Conservation (phyloP, 2,888 invertebrate genomes). For the Carabus problematicus region DNA sequence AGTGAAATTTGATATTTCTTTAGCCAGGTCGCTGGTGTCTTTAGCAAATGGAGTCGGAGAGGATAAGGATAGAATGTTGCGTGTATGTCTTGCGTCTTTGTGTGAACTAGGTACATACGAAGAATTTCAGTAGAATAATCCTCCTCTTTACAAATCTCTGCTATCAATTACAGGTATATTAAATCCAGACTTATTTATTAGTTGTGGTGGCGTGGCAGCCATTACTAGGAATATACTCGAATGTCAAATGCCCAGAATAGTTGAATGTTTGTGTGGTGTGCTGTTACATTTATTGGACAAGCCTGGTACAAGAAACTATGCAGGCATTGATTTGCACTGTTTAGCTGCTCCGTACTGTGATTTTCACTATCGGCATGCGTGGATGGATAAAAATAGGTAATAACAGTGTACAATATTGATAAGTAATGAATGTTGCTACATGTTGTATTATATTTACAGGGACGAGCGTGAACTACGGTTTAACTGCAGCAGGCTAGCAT, state of each 20-base stretch:
- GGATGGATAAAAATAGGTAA: slow-evolving; percentile 75
- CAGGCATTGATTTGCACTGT: slow-evolving; percentile 82
- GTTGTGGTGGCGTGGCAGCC: slow-evolving; percentile 83
- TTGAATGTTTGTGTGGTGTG: slow-evolving; percentile 89
- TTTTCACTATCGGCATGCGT: slow-evolving; percentile 78
- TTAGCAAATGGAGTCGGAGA: slow-evolving; percentile 80
- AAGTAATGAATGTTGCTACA: slow-evolving; percentile 6
- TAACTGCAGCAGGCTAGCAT: slow-evolving; percentile 82
- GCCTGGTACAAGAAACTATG: slow-evolving; percentile 78
- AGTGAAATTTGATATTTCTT: slow-evolving; percentile 72
- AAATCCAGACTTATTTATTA: slow-evolving; percentile 81
- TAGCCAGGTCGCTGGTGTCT: slow-evolving; percentile 83
- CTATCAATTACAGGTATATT: slow-evolving; percentile 70
- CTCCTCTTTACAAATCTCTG: slow-evolving; percentile 1
- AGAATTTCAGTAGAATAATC: slow-evolving; percentile 1
- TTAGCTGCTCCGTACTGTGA: slow-evolving; percentile 94
- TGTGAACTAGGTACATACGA: slow-evolving; percentile 81
- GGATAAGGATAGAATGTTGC: slow-evolving; percentile 82
- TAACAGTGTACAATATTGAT: neutral
- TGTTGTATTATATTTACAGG: slow-evolving; percentile 55
- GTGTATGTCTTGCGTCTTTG: slow-evolving; percentile 85
- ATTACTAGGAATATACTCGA: slow-evolving; percentile 83
- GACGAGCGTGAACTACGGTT: slow-evolving; percentile 83
- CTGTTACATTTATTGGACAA: slow-evolving; percentile 84
- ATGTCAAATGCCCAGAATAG: slow-evolving; percentile 86